These are phyloP conservation scores for Drosophila anomalata DNA, from an alignment of 2,888 invertebrate genomes.

Conservation along the genomic window DNA sequence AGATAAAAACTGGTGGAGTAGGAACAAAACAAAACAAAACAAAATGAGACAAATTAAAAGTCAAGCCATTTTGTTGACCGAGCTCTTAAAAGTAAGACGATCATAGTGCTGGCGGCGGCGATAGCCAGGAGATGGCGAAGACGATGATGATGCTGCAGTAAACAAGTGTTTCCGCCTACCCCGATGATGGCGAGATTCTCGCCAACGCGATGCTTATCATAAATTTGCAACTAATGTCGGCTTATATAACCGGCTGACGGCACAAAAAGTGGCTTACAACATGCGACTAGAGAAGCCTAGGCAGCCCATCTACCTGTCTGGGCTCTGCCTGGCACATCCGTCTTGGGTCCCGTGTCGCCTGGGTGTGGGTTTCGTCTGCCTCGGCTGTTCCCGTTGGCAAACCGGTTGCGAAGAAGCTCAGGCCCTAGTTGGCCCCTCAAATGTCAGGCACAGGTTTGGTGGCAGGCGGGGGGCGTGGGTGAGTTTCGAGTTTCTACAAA, in stretches of 20 bases:
- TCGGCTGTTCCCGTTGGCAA: constrained; percentile 25
- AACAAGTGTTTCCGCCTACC: constrained; percentile 53
- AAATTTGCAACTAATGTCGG: constrained; percentile 57
- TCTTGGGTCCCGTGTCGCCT: background rate
- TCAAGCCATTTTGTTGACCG: constrained; percentile 46
- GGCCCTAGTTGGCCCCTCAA: constrained; percentile 13
- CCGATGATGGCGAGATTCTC: constrained; percentile 43
- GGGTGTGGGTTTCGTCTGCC: constrained; percentile 9
- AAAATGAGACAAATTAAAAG: constrained; percentile 38
- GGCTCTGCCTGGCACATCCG: background rate
- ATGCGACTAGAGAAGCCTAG: constrained; percentile 20
- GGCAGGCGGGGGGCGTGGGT: background rate
- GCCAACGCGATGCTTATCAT: constrained; percentile 46
- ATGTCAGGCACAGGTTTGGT: constrained; percentile 24
- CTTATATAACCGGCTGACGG: constrained; percentile 55
- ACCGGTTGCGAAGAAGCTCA: constrained; percentile 34
- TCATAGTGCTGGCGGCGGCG: constrained; percentile 4
- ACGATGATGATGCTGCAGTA: constrained; percentile 40
- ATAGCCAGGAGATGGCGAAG: background rate
- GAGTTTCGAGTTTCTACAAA: background rate
- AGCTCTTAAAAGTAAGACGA: constrained; percentile 28
- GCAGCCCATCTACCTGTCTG: constrained; percentile 5
- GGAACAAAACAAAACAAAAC: constrained; percentile 14
- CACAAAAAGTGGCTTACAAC: constrained; percentile 17
- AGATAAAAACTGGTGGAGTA: constrained; percentile 8